Base-by-base conservation (phyloP, 2,113 vertebrate genomes). In the Bubo blakistoni region DNA sequence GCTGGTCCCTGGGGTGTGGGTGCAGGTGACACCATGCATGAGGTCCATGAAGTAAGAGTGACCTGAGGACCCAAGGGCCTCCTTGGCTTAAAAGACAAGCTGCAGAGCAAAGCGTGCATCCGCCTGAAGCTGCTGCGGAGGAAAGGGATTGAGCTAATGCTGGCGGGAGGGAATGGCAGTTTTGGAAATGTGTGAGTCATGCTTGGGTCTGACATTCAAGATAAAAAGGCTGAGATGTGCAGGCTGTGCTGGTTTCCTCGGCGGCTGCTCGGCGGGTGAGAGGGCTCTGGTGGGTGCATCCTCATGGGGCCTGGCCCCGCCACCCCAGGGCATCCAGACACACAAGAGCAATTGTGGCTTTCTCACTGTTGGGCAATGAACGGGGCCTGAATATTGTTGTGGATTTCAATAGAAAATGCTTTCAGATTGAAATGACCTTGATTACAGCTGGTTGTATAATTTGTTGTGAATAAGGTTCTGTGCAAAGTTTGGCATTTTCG, bases 391-490 rank as follows among this genome's bases (percentile, higher is more conserved):
- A 93, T 90, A 90, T 90, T 93, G 72, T 90, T 81, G 44, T 69
- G 54, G 61, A 90, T 95, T 95, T 95, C 86, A 86, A 90, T 40
- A 78, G 94, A 71, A 91, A 97, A 95, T 62, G 73, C 73, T 87
- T 85, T 69, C 78, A 42, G 74, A 91, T 80, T 77, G 84, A 54
- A 96, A 87, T 44, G 47, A 80, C 84, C 71, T 90, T 42, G 46
- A 69, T 92, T 94, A 70, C 34, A 78, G 66, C 63, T 34, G 47
- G 16, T 86, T 88, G 52, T 81, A 92, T 84, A 81, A 88, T 94
- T 78, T 71, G 36, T 24, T 93, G 87, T 80, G 67, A 93, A 94
- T 80, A 70, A 92, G 49, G 49, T 81, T 85, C 92, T 92, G 71
- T 44, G 58, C 66, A 55, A 87, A 96, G 62, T 80, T 62, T 80